phyloP scores from a whole-genome alignment of 53 echinoderm and acorn worm genomes.

The Zoroaster sp. region DNA sequence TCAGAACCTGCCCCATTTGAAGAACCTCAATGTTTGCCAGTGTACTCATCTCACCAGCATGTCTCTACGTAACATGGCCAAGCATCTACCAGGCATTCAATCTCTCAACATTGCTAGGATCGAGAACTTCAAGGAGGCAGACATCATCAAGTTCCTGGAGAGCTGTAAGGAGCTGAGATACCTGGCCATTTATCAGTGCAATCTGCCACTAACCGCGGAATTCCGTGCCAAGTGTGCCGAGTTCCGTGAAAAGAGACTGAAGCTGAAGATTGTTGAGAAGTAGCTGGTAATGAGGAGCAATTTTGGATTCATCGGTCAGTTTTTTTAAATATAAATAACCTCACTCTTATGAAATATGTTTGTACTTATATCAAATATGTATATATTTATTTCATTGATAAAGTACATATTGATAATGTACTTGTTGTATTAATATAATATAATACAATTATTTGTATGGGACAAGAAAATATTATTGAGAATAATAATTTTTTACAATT shows the following conservation, averaged over 20 bases:
- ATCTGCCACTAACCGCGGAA: slow-evolving; percentile 55
- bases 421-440: too few species aligned
- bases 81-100: slow-evolving; percentile 58
- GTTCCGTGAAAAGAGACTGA: slow-evolving; percentile 27
- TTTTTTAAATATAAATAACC: too few species aligned
- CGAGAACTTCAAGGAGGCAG: slow-evolving; percentile 24
- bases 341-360: too few species aligned
- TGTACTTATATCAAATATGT: too few species aligned
- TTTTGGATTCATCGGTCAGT: too few species aligned
- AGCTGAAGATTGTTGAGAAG: slow-evolving; percentile 40
- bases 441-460: too few species aligned
- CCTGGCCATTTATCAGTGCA: slow-evolving; percentile 48
- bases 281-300: neutral
- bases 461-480: too few species aligned
- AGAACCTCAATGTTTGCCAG: slow-evolving; percentile 56
- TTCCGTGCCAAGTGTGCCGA: slow-evolving; percentile 43
- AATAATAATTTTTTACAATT: too few species aligned
- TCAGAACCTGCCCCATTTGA: slow-evolving; percentile 67
- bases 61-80: slow-evolving; percentile 57
- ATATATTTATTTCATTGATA: too few species aligned
- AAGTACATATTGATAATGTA: too few species aligned
- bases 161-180: slow-evolving; percentile 51
- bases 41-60: slow-evolving; percentile 64
- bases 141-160: slow-evolving; percentile 55
- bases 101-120: slow-evolving; percentile 58